These are phyloP conservation scores for Eurosta solidaginis DNA, from an alignment of 1,140 invertebrate species.

Conservation along the genomic window DNA sequence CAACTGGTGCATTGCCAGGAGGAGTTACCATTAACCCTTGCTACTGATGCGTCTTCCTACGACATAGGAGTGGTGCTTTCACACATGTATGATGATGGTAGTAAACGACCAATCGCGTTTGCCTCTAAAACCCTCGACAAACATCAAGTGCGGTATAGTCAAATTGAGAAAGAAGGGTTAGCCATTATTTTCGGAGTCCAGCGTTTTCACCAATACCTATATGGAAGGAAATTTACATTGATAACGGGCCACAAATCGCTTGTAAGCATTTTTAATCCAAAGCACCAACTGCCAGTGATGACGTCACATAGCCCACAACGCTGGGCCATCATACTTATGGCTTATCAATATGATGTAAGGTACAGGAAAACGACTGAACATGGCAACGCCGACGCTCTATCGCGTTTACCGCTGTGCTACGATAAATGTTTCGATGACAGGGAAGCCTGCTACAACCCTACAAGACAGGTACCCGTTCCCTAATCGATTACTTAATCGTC, in stretches of 20 bases:
- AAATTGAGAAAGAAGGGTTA: conserved; percentile 64
- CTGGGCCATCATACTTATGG: conserved; percentile 42
- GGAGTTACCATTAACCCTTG: conserved; percentile 61
- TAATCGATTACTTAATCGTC: too few relatives aligned
- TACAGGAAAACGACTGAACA: conserved; percentile 38
- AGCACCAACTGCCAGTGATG: conserved; percentile 42
- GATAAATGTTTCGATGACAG: background rate
- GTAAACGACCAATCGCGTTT: conserved; percentile 61
- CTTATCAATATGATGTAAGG: conserved; percentile 38
- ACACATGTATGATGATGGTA: conserved; percentile 52
- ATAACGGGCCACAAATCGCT: conserved; percentile 62
- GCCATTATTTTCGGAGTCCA: conserved; percentile 61
- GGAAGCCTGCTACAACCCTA: background rate
- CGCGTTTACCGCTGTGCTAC: conserved; percentile 33
- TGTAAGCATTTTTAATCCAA: conserved; percentile 45
- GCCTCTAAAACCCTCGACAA: conserved; percentile 60
- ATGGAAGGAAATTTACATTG: conserved; percentile 59
- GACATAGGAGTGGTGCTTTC: conserved; percentile 61
- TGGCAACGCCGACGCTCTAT: conserved; percentile 44
- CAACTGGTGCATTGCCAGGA: conserved; percentile 56
- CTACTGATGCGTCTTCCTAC: conserved; percentile 56
- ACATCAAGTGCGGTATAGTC: conserved; percentile 62
- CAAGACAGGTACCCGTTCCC: too few relatives aligned
- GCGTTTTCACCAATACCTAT: conserved; percentile 64
- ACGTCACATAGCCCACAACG: conserved; percentile 46